Evolutionary conservation across 2,888 invertebrate species (phyloP).

Genomic region (Rhorus exstirpatorius): DNA sequence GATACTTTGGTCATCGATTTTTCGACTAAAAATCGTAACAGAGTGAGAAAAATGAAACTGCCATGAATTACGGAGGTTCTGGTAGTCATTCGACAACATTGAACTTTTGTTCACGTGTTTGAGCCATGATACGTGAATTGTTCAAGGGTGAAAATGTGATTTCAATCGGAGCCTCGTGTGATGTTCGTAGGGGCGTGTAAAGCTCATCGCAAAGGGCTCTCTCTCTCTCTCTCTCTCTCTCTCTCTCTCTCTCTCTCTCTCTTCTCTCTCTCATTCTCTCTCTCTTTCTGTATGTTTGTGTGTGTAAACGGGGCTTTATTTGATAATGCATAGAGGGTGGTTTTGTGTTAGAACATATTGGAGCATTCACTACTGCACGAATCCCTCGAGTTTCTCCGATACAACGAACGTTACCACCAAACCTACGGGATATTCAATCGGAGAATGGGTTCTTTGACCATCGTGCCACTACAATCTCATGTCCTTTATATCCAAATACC

Average conservation of each 20-base stretch:
- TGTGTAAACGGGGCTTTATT: conserved; percentile 16
- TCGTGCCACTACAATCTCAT: conserved; percentile 31
- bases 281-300: not conserved
- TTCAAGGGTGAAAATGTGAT: conserved; percentile 42
- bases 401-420: conserved; percentile 34
- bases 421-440: conserved; percentile 57
- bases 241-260: not conserved
- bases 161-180: conserved; percentile 41
- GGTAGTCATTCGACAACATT: not conserved
- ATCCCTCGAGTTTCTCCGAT: conserved; percentile 34
- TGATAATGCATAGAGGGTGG: conserved; percentile 8
- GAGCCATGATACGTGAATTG: conserved; percentile 26
- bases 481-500: conserved; percentile 11
- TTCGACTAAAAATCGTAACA: no score
- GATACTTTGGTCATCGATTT: no score
- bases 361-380: conserved; percentile 39
- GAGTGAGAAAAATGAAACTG: no score
- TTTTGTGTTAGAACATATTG: conserved; percentile 26
- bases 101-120: not conserved
- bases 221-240: not conserved
- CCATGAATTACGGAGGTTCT: no score
- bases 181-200: conserved; percentile 44
- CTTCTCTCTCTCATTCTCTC: not conserved
- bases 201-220: conserved; percentile 48
- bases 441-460: conserved; percentile 67